Evolutionary conservation across 2,113 vertebrate genomes (phyloP).

Genomic region (Origma solitaria): DNA sequence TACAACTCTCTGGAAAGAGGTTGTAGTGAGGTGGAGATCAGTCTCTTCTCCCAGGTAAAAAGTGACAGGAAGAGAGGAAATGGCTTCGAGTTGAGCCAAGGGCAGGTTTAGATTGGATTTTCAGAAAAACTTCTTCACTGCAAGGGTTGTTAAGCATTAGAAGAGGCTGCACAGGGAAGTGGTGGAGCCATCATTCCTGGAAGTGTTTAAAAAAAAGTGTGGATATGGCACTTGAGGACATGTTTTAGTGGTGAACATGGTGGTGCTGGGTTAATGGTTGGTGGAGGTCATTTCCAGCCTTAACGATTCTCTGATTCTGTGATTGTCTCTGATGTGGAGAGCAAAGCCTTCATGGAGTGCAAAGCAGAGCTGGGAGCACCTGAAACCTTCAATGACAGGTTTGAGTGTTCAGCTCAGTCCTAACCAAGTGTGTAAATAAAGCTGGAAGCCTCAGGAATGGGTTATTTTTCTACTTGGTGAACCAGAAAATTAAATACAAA

Average conservation of each 20-base stretch:
- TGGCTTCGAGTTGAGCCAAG: not conserved
- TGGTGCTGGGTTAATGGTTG: not conserved
- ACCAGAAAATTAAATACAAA: conserved; percentile 21
- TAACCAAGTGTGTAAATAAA: not conserved
- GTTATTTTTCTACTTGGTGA: conserved; percentile 10
- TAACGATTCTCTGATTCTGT: not conserved
- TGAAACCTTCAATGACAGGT: not conserved
- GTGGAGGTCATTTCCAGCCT: not conserved
- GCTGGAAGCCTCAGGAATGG: not conserved
- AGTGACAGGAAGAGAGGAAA: not conserved
- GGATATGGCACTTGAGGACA: not conserved
- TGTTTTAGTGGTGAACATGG: not conserved
- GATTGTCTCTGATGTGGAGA: not conserved
- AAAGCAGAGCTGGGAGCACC: not conserved
- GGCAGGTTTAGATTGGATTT: not conserved
- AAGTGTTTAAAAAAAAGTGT: not conserved
- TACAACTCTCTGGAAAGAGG: not conserved
- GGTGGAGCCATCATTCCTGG: not conserved
- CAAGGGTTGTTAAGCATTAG: not conserved
- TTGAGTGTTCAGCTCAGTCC: not conserved
- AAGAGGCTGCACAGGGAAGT: not conserved
- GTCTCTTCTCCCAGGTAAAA: not conserved
- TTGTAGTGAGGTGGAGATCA: not conserved
- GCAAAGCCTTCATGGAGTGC: not conserved
- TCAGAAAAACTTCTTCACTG: not conserved